Percentiles rank a stretch among this genome's conserved stretches.
phyloP scores from a whole-genome alignment of 2,797 vertebrate species.

The Tapera naevia region DNA sequence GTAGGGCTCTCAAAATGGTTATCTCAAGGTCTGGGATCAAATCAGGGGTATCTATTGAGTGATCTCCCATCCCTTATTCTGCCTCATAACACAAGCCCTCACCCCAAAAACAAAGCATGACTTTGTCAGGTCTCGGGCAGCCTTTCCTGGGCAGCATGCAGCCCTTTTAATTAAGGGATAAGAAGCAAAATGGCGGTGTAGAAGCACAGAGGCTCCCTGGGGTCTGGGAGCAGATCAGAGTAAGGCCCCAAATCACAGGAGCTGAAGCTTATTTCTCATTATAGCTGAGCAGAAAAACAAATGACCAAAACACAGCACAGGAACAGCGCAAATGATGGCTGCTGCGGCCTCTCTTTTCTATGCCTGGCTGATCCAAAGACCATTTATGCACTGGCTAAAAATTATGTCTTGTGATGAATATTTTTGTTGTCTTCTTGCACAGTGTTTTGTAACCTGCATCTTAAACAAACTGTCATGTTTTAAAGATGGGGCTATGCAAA shows the following conservation, averaged over 20 bases:
- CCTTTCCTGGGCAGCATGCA: background rate
- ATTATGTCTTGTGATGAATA: background rate
- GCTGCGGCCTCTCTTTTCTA: background rate
- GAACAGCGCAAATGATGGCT: background rate
- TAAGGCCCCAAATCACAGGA: background rate
- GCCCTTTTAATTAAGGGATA: background rate
- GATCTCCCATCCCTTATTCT: background rate
- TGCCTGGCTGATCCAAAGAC: background rate
- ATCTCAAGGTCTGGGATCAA: background rate
- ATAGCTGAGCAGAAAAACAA: background rate
- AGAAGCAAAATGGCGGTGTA: background rate
- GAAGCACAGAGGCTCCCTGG: background rate
- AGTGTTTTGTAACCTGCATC: background rate
- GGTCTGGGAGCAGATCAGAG: background rate
- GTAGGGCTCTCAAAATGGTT: background rate
- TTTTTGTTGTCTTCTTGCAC: background rate
- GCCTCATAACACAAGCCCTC: background rate
- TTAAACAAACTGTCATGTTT: background rate
- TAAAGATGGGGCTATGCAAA: background rate
- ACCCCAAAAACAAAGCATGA: background rate
- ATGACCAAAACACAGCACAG: background rate
- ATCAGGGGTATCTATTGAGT: background rate
- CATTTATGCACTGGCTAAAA: background rate
- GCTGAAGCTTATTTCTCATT: background rate
- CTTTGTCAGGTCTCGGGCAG: accelerated